Percentiles rank a stretch among this genome's conserved stretches.
Evolutionary conservation across 2,888 invertebrate species (phyloP).

Genomic region (Acleris holmiana): DNA sequence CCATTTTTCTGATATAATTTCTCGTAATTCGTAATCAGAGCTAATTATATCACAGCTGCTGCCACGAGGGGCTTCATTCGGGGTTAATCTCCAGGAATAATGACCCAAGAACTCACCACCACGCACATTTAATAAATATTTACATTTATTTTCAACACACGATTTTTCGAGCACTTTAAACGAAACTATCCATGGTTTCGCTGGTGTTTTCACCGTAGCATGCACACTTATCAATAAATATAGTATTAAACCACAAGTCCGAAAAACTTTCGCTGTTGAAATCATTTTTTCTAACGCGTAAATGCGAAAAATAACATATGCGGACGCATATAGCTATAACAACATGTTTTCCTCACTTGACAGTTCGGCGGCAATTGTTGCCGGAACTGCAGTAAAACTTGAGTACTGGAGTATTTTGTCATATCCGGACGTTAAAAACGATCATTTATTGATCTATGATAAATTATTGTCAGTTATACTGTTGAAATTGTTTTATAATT

Average conservation of each 20-base stretch:
- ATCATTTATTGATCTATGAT: slow-evolving; percentile 26
- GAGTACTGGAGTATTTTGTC: slow-evolving; percentile 51
- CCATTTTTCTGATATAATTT: slow-evolving; percentile 62
- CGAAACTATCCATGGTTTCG: slow-evolving; percentile 62
- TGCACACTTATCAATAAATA: slow-evolving; percentile 61
- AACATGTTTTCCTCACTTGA: slow-evolving; percentile 72
- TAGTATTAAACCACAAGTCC: slow-evolving; percentile 79
- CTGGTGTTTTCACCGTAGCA: slow-evolving; percentile 48
- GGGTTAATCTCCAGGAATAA: slow-evolving; percentile 74
- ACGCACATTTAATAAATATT: slow-evolving; percentile 74
- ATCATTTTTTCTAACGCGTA: slow-evolving; percentile 64
- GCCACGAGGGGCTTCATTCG: slow-evolving; percentile 59
- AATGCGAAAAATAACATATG: slow-evolving; percentile 55
- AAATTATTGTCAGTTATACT: neutral
- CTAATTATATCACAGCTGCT: slow-evolving; percentile 64
- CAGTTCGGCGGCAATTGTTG: slow-evolving; percentile 75
- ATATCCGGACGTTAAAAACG: slow-evolving; percentile 57
- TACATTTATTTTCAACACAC: slow-evolving; percentile 66
- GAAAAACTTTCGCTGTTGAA: slow-evolving; percentile 62
- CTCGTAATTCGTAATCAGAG: slow-evolving; percentile 70
- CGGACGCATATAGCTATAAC: slow-evolving; percentile 51
- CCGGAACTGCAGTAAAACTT: slow-evolving; percentile 70
- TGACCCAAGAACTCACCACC: slow-evolving; percentile 75
- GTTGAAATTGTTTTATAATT: neutral
- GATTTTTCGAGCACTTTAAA: slow-evolving; percentile 56